Evolutionary conservation across 2,113 vertebrate species (phyloP).

Genomic region (Pluvianellus socialis): DNA sequence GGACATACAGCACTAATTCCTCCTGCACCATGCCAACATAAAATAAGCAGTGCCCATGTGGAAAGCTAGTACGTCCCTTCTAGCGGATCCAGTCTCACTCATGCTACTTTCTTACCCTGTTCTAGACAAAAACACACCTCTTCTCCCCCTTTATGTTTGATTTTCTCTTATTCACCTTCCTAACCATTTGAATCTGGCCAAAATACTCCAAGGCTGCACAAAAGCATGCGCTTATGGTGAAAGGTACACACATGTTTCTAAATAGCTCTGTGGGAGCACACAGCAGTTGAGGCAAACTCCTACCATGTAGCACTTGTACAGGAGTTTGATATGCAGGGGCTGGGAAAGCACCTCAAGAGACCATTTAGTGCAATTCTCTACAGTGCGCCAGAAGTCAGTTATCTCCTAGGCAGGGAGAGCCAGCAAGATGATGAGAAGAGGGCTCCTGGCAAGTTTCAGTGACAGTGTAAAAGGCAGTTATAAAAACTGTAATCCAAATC

Average conservation of each 20-base stretch:
- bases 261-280: neutral
- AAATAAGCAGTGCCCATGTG: neutral
- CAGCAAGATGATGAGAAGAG: neutral
- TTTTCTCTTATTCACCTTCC: neutral
- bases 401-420: neutral
- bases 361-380: neutral
- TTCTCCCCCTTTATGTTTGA: neutral
- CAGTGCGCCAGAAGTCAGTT: neutral
- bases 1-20: neutral
- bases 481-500: neutral
- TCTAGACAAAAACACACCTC: neutral
- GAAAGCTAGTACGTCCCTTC: neutral
- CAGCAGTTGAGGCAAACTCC: neutral
- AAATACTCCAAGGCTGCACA: neutral
- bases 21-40: neutral
- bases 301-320: neutral
- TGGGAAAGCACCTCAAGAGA: neutral
- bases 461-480: neutral
- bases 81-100: neutral
- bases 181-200: neutral
- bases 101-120: neutral
- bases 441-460: neutral
- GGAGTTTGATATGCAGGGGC: neutral
- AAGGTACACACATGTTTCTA: neutral
- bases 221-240: neutral